phyloP scores from a whole-genome alignment of 2,113 vertebrate species.

The Crotalus helleri region DNA sequence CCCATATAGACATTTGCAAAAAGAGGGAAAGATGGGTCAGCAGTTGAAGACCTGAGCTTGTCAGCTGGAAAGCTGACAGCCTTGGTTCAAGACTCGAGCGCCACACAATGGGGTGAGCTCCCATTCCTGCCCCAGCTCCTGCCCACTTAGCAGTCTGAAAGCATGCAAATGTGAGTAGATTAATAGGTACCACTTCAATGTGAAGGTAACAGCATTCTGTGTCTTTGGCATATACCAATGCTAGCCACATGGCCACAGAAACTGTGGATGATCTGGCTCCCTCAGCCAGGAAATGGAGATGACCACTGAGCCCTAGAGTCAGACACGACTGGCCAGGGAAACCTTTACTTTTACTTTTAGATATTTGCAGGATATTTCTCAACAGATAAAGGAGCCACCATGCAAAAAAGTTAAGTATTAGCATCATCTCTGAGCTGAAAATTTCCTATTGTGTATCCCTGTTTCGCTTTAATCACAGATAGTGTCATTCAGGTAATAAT shows the following conservation, averaged over 20 bases:
- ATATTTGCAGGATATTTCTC: not conserved
- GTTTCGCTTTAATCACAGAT: not conserved
- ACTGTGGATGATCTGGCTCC: not conserved
- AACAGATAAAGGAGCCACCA: not conserved
- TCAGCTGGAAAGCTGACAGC: not conserved
- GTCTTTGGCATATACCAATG: not conserved
- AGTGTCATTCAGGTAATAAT: not conserved
- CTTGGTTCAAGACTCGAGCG: not conserved
- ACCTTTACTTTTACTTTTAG: not conserved
- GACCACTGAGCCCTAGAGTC: not conserved
- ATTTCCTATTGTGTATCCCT: not conserved
- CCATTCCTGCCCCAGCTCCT: not conserved
- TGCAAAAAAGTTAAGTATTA: not conserved
- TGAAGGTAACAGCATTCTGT: not conserved
- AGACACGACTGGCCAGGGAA: not conserved
- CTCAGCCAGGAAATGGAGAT: not conserved
- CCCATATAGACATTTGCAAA: not conserved
- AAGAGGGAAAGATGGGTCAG: not conserved
- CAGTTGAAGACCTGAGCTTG: not conserved
- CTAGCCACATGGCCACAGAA: not conserved
- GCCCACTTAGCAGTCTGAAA: not conserved
- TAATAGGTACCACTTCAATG: not conserved
- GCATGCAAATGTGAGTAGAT: not conserved
- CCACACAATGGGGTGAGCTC: not conserved
- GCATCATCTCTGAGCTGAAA: not conserved